A percentile compares a stretch with the other conserved stretches of the same genome.
Evolutionary conservation across 2,797 vertebrate genomes (phyloP).

Genomic region (Cynodonichthys magdalenae): DNA sequence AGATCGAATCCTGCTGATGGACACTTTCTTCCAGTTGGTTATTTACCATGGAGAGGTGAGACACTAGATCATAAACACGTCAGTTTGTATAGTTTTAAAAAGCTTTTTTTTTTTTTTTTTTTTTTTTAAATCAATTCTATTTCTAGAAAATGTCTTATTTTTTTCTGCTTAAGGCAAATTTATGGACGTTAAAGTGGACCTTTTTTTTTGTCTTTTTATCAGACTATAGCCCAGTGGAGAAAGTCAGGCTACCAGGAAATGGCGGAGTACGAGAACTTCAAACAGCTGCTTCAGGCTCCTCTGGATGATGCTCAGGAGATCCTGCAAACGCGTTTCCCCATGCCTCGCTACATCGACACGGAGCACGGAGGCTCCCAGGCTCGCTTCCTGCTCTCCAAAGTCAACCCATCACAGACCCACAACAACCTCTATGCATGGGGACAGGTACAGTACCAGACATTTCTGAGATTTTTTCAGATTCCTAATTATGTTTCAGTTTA

Average conservation of each 20-base stretch:
- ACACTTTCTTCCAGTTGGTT: slow-evolving; percentile 98
- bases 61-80: no score
- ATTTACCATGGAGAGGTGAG: slow-evolving; percentile 97
- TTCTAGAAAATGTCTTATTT: background rate
- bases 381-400: slow-evolving; percentile 96
- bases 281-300: slow-evolving; percentile 94
- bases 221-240: slow-evolving; percentile 97
- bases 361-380: slow-evolving; percentile 93
- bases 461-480: background rate
- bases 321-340: slow-evolving; percentile 93
- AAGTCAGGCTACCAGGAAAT: slow-evolving; percentile 97
- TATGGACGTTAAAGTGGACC: background rate
- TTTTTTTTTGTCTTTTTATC: background rate
- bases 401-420: slow-evolving; percentile 98
- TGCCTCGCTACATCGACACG: slow-evolving; percentile 95
- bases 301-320: slow-evolving; percentile 96
- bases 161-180: background rate
- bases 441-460: slow-evolving; percentile 81
- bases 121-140: background rate
- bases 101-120: no score
- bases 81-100: no score
- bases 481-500: background rate
- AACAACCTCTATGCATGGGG: slow-evolving; percentile 96
- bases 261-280: slow-evolving; percentile 97
- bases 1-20: slow-evolving; percentile 96